A percentile compares a stretch with the other conserved stretches of the same genome.
Conservation (phyloP, 2,888 invertebrate species). For the Sipha maydis region DNA sequence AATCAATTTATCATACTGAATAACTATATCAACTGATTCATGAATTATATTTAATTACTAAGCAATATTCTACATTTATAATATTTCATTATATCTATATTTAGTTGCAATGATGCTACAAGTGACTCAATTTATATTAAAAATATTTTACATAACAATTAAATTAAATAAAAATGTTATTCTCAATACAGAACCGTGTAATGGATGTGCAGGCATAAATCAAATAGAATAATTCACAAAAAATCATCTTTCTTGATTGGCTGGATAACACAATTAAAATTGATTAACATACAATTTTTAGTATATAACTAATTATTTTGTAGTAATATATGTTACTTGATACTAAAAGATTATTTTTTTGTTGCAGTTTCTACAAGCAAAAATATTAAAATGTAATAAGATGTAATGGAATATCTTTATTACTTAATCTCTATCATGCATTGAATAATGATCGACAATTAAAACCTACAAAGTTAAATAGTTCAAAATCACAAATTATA, state of each 20-base stretch:
- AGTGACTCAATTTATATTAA: neutral
- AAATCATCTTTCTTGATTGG: neutral
- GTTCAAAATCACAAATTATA: neutral
- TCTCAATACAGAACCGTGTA: neutral
- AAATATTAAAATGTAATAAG: neutral
- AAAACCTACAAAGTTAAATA: neutral
- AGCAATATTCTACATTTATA: neutral
- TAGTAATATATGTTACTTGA: no score
- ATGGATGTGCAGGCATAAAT: neutral
- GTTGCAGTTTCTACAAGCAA: no score
- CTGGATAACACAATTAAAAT: neutral
- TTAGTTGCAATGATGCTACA: neutral
- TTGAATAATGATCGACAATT: neutral
- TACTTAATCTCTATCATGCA: neutral
- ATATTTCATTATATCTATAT: neutral
- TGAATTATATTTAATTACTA: neutral
- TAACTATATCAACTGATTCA: neutral
- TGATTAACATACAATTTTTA: neutral
- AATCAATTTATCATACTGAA: neutral
- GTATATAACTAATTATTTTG: no score
- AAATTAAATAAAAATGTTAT: neutral
- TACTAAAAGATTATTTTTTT: no score
- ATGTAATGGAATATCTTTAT: neutral
- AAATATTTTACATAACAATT: neutral
- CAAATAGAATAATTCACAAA: neutral